Percentiles rank a stretch among this genome's conserved stretches.
phyloP scores from a whole-genome alignment of 1,140 invertebrate genomes.

The Rhyacophila brunnea region DNA sequence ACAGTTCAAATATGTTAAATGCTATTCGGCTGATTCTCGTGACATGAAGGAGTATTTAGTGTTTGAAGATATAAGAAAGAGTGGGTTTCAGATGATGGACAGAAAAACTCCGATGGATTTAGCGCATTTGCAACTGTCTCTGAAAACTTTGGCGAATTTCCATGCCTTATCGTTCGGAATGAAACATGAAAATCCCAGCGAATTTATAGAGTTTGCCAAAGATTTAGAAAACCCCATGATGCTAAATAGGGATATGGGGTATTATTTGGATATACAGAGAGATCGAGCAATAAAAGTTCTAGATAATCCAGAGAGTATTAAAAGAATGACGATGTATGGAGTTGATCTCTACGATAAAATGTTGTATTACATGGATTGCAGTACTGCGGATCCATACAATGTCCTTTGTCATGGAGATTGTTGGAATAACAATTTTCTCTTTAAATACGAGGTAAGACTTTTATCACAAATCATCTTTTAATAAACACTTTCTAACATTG shows the following conservation, averaged over 20 bases:
- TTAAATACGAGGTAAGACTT: constrained; percentile 43
- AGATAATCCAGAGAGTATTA: constrained; percentile 5
- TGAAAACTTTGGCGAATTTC: constrained; percentile 57
- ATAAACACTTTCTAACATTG: too few relatives aligned
- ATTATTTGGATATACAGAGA: constrained; percentile 4
- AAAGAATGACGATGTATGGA: constrained; percentile 39
- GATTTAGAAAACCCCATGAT: background rate
- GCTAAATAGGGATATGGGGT: constrained; percentile 8
- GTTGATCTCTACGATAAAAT: constrained; percentile 4
- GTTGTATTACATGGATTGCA: background rate
- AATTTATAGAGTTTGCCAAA: constrained; percentile 2
- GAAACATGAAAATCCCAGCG: constrained; percentile 12
- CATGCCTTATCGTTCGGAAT: constrained; percentile 47
- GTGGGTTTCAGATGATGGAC: constrained; percentile 56
- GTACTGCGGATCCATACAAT: constrained; percentile 43
- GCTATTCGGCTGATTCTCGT: constrained; percentile 27
- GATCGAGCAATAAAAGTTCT: constrained; percentile 14
- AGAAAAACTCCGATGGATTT: constrained; percentile 51
- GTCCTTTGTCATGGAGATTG: constrained; percentile 57
- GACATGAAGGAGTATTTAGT: constrained; percentile 47
- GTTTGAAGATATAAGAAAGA: constrained; percentile 54
- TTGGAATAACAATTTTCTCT: constrained; percentile 58
- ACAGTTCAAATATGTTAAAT: constrained; percentile 35
- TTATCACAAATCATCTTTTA: too few relatives aligned
- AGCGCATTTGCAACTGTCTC: constrained; percentile 47